These are phyloP conservation scores for Carcina quercana DNA, from an alignment of 2,888 invertebrate genomes.

Conservation along the genomic window DNA sequence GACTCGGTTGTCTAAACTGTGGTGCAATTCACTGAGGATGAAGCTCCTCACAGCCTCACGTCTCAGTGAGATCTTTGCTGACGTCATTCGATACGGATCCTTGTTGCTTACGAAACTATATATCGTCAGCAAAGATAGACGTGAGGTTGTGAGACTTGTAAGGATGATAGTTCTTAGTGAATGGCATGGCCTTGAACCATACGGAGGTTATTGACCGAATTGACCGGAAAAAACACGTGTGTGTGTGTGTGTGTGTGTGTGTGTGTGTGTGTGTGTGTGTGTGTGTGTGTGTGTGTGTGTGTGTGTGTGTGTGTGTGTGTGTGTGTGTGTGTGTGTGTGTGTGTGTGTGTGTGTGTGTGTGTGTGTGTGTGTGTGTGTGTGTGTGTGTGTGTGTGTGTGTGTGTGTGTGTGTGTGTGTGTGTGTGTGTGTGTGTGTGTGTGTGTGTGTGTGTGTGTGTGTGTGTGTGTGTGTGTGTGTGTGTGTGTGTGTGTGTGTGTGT, in stretches of 20 bases:
- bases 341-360: background rate
- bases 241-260: background rate
- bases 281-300: background rate
- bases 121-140: no score
- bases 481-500: background rate
- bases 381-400: background rate
- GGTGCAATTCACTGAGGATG: no score
- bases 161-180: no score
- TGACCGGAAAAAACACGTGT: no score
- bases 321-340: background rate
- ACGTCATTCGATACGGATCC: no score
- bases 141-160: no score
- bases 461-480: background rate
- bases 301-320: background rate
- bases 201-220: no score
- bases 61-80: no score
- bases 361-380: background rate
- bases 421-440: background rate
- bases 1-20: no score
- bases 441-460: background rate
- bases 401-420: background rate
- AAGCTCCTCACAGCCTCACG: no score
- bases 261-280: background rate
- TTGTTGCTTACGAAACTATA: no score
- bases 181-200: no score